Evolutionary conservation across 2,113 vertebrate genomes (phyloP).

Genomic region (Rhipidura dahli): DNA sequence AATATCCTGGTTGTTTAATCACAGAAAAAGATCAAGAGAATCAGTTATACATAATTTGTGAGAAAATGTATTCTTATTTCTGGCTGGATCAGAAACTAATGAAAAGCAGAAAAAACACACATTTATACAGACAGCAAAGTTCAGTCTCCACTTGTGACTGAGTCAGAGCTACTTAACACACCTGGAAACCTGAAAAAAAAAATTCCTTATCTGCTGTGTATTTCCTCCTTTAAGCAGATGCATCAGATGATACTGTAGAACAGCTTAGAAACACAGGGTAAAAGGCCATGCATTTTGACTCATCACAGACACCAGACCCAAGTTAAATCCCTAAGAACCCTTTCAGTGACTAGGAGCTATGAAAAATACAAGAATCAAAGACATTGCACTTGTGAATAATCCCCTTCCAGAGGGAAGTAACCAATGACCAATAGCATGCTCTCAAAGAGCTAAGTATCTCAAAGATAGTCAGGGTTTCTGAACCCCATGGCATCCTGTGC

Average conservation of each 20-base stretch:
- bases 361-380: not conserved
- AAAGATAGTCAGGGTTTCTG: not conserved
- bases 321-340: not conserved
- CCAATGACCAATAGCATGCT: not conserved
- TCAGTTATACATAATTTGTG: not conserved
- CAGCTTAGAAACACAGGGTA: fast-evolving
- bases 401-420: not conserved
- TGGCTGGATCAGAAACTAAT: not conserved
- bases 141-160: not conserved
- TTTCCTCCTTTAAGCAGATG: not conserved
- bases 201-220: not conserved
- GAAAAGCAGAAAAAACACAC: not conserved
- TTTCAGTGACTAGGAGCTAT: not conserved
- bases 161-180: not conserved
- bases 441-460: not conserved
- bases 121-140: not conserved
- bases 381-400: not conserved
- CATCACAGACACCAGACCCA: not conserved
- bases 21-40: not conserved
- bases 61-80: not conserved
- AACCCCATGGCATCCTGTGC: fast-evolving
- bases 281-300: not conserved
- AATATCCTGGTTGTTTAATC: not conserved
- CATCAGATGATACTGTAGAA: not conserved
- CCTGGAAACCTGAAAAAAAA: not conserved